Percentiles rank a stretch among this genome's conserved stretches.
Evolutionary conservation across 2,113 vertebrate species (phyloP).

Genomic region (Varanus salvator): DNA sequence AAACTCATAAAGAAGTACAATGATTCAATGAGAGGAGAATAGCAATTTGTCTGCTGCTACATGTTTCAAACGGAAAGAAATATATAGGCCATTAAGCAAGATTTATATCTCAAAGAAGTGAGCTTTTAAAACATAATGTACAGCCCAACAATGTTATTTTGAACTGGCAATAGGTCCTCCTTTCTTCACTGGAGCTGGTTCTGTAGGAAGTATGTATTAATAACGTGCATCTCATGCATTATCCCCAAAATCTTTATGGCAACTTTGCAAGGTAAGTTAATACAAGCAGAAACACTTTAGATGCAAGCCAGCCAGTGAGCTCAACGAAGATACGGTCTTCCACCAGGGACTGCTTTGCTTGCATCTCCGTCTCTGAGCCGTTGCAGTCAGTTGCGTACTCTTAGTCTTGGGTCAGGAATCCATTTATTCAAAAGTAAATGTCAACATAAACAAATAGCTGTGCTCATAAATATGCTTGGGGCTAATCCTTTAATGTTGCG

Average conservation of each 20-base stretch:
- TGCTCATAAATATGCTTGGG: neutral
- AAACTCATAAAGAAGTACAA: rapidly evolving
- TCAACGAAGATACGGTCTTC: neutral
- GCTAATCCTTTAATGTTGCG: neutral
- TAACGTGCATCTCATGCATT: neutral
- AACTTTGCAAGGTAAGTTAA: neutral
- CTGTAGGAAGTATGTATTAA: neutral
- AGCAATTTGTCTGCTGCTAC: rapidly evolving
- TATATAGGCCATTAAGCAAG: neutral
- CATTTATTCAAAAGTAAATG: neutral
- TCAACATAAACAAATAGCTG: neutral
- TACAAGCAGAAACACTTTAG: neutral
- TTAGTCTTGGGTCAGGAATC: neutral
- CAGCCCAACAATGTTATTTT: too few relatives aligned
- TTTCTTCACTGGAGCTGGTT: neutral
- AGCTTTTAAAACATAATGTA: neutral
- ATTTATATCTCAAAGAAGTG: neutral
- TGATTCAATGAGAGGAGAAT: neutral
- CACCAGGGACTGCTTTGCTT: neutral
- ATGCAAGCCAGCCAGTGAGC: neutral
- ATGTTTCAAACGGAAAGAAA: neutral
- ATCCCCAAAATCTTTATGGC: neutral
- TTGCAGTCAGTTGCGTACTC: neutral
- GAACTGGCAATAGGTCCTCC: neutral
- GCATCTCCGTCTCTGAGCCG: neutral